Evolutionary conservation across 2,888 invertebrate genomes (phyloP).

Genomic region (Hoplodrina blanda): DNA sequence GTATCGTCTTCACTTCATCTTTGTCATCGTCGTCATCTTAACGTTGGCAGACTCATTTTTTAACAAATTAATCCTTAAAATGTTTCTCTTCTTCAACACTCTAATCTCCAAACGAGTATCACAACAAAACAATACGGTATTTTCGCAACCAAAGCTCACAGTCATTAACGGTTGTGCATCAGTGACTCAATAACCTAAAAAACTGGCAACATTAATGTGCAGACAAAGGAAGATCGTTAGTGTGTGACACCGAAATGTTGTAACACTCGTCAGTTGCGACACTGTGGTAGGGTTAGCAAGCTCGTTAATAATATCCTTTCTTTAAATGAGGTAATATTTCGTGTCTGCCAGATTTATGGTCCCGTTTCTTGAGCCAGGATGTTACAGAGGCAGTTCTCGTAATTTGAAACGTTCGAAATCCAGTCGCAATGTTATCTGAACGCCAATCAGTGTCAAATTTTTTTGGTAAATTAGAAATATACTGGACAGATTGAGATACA

Average conservation of each 20-base stretch:
- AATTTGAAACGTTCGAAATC: no score
- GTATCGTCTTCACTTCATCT: no score
- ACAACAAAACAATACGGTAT: slow-evolving; percentile 36
- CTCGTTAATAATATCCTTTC: not conserved
- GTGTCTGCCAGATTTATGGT: slow-evolving; percentile 8
- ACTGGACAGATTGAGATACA: no score
- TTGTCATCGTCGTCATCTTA: no score
- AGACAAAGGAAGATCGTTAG: slow-evolving; percentile 66
- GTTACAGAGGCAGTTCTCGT: no score
- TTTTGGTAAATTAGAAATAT: no score
- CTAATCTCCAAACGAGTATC: slow-evolving; percentile 1
- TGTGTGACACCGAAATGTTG: slow-evolving; percentile 54
- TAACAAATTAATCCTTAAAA: not conserved
- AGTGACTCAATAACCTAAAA: slow-evolving; percentile 59
- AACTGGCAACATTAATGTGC: slow-evolving; percentile 43
- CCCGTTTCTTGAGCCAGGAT: not conserved
- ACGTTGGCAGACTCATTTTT: not conserved
- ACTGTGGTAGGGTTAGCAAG: slow-evolving; percentile 44
- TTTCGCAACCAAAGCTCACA: slow-evolving; percentile 33
- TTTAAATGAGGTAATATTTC: slow-evolving; percentile 22
- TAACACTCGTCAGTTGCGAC: slow-evolving; percentile 49
- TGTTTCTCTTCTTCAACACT: not conserved
- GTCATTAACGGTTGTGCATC: slow-evolving; percentile 50
- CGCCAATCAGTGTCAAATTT: no score
- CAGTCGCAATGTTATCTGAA: no score